Percentiles rank a stretch among this genome's conserved stretches.
phyloP scores from a whole-genome alignment of 2,888 invertebrate species.

The Andrena chrysosceles region DNA sequence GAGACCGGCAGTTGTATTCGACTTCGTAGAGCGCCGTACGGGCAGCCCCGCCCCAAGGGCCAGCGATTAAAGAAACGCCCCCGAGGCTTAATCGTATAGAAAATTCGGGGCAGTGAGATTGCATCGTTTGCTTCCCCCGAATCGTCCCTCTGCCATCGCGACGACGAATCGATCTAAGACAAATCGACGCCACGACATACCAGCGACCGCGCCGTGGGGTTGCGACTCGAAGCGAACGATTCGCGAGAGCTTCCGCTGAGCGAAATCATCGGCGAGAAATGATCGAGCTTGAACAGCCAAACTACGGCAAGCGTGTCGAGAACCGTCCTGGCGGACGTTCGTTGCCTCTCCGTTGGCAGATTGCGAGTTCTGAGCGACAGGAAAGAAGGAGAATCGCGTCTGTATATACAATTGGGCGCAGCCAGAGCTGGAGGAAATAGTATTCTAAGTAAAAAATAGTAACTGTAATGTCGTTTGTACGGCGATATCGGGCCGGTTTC shows the following conservation, averaged over 20 bases:
- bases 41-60: constrained; percentile 4
- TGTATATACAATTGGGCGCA: constrained; percentile 54
- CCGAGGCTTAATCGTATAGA: constrained; percentile 12
- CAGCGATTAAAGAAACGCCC: constrained; percentile 23
- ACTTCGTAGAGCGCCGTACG: not conserved
- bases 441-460: constrained; percentile 62
- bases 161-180: not conserved
- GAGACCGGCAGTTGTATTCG: constrained; percentile 52
- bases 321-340: not conserved
- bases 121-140: constrained; percentile 4
- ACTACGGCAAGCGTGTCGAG: constrained; percentile 8
- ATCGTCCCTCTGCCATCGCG: constrained; percentile 3
- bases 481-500: constrained; percentile 39
- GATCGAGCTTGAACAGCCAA: constrained; percentile 39
- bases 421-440: constrained; percentile 59
- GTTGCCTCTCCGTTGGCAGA: not conserved
- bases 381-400: constrained; percentile 38
- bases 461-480: constrained; percentile 56
- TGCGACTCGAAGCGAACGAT: not conserved
- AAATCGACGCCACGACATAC: not conserved
- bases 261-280: constrained; percentile 23
- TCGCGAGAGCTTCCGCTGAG: constrained; percentile 1
- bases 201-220: not conserved
- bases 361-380: constrained; percentile 7
- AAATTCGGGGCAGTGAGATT: constrained; percentile 44